Evolutionary conservation across 2,113 vertebrate species (phyloP), one percentile per base, ranked within the genome.

Genomic region (Zingel zingel): DNA sequence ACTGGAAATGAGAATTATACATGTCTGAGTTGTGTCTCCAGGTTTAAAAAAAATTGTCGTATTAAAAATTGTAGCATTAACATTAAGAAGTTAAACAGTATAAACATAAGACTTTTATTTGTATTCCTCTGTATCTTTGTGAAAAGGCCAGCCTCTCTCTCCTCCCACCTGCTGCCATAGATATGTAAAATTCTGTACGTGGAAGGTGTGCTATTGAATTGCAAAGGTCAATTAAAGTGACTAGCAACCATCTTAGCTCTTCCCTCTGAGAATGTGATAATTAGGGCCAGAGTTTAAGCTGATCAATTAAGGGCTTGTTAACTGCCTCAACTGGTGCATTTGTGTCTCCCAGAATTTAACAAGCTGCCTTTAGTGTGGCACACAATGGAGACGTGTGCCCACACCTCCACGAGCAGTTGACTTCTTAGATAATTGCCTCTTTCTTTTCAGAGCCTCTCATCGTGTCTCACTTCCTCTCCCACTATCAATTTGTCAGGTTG

Each of bases 201-300:
- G 84, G 86, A 86, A 90, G 85, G 65, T 72, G 68, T 43, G 54
- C 53, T 77, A 66, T 83, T 85, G 79, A 93, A 80, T 82, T 69
- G 77, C 27, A 85, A 91, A 91, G 89, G 88, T 90, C 91, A 95
- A 92, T 94, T 93, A 93, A 88, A 92, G 87, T 50, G 86, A 92
- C 81, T 96, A 94, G 95, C 95, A 96, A 96, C 95, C 83, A 84
- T 71, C 51, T 87, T 58, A 81, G 79, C 92, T 96, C 95, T 94
- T 89, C 84, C 93, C 64, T 78, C 77, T 68, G 93, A 95, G 94
- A 96, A 96, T 95, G 94, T 92, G 91, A 78, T 96, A 95, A 96
- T 95, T 91, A 94, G 93, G 86, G 65, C 82, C 89, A 83, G 68
- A 87, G 89, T 91, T 95, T 92, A 94, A 95, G 87, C 77, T 62